Conservation (phyloP, 2,113 vertebrate genomes). For the Equus quagga region DNA sequence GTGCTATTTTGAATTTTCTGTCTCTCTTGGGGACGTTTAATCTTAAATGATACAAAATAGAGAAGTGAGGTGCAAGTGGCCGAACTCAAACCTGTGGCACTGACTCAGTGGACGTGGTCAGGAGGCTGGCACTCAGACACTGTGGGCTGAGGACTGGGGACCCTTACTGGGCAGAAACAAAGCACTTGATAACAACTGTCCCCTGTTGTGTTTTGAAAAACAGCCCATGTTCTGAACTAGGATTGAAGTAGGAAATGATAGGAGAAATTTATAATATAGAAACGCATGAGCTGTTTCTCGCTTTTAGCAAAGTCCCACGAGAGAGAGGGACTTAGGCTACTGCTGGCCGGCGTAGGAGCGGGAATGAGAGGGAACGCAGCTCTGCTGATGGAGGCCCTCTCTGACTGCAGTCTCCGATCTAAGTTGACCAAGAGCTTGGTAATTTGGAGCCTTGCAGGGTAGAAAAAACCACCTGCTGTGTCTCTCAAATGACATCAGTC, state of each 20-base stretch:
- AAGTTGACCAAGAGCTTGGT: neutral
- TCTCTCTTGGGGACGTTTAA: neutral
- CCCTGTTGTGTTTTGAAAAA: neutral
- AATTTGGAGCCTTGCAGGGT: constrained; percentile 22
- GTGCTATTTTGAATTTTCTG: neutral
- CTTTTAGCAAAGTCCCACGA: neutral
- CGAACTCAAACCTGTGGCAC: fast-evolving
- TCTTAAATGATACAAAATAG: neutral
- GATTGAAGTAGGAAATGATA: neutral
- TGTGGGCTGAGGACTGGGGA: neutral
- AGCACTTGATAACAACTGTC: neutral
- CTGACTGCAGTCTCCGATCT: neutral
- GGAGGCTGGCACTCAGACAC: neutral
- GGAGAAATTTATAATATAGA: neutral
- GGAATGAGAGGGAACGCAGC: neutral
- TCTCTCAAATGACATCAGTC: neutral
- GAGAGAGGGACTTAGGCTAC: neutral
- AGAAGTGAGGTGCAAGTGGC: neutral
- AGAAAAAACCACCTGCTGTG: neutral
- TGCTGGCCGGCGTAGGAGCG: fast-evolving
- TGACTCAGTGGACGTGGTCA: neutral
- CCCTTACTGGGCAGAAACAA: neutral
- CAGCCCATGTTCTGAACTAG: neutral
- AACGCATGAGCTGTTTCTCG: neutral
- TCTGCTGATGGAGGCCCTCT: neutral